These are phyloP conservation scores for Peromyscus nudipes DNA, from an alignment of 2,797 vertebrate genomes.

Conservation along the genomic window DNA sequence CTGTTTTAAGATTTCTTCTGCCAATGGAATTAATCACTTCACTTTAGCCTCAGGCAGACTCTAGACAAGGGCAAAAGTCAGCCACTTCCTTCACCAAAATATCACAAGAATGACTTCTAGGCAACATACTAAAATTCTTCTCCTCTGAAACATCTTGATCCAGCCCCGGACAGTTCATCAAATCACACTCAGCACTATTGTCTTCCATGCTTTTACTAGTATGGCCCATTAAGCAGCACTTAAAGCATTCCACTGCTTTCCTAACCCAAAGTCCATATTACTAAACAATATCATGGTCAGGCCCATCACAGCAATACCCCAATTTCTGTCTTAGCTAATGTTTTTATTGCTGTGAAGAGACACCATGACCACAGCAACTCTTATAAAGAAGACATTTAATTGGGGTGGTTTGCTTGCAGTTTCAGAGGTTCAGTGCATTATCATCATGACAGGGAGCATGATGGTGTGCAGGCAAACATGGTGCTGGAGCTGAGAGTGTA, in stretches of 20 bases:
- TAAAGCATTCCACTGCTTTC: not conserved
- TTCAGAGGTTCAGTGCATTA: too few relatives aligned
- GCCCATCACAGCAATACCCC: too few relatives aligned
- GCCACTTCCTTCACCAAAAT: not conserved
- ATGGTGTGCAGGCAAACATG: too few relatives aligned
- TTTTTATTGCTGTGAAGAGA: too few relatives aligned
- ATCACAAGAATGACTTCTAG: not conserved
- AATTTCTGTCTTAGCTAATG: too few relatives aligned
- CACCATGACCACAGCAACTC: too few relatives aligned
- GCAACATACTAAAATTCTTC: not conserved
- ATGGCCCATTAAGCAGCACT: not conserved
- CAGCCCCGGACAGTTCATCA: not conserved
- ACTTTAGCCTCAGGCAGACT: not conserved
- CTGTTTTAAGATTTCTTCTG: not conserved
- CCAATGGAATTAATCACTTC: not conserved
- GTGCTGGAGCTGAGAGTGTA: too few relatives aligned
- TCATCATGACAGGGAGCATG: too few relatives aligned
- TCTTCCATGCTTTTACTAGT: not conserved
- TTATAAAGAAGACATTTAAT: too few relatives aligned
- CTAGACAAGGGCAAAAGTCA: not conserved
- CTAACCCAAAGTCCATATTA: not conserved
- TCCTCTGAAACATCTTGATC: not conserved
- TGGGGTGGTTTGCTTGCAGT: too few relatives aligned
- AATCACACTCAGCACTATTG: not conserved
- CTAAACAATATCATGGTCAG: not conserved